Evolutionary conservation across 2,113 vertebrate genomes (phyloP), one percentile per base, ranked within the genome.

Genomic region (Pygoscelis antarcticus): DNA sequence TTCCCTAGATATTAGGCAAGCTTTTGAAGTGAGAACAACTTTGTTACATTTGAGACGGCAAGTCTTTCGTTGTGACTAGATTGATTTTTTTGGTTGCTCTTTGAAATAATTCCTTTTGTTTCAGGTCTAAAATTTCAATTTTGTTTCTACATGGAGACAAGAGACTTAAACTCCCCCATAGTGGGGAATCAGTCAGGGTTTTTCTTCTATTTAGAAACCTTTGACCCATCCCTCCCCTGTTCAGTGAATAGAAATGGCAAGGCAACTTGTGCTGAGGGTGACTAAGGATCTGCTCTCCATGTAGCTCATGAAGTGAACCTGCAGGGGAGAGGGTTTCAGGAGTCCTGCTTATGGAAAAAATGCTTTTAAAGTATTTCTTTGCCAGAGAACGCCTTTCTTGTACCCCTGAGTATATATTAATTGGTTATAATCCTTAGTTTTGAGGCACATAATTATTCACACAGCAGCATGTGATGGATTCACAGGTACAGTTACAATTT

Each of bases 401-500:
- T 96, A 44, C 60, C 38, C 64, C 6, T 23, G 22, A 89, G 32
- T 95, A 71, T 96, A 7, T 90, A 90, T 94, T 96, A 97, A 83
- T 74, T 94, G 20, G 25, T 94, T 60, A 76, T 91, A 94, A 95
- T 92, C 46, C 42, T 87, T 92, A 81, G n/a, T 94, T 87, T 92
- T 89, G 64, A 87, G 30, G 19, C 60, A 58, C 19, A 16, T 87
- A 54, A 62, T 96, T 97, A 90, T 90, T 96, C 46, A 85, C 29
- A 46, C 10, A 87, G 32, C 44, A 96, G 58, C 36, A 58, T 57
- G 2, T 76, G 83, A 20, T 89, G 72, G 74, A 69, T 85, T 95
- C 82, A 16, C 38, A 74, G 62, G 47, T 95, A 93, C 23, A 49
- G 38, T 58, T 83, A 47, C 6, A 11, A 7, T 92, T 86, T 92